Conservation (phyloP, 2,113 vertebrate species). For the Rousettus leschenaultii region DNA sequence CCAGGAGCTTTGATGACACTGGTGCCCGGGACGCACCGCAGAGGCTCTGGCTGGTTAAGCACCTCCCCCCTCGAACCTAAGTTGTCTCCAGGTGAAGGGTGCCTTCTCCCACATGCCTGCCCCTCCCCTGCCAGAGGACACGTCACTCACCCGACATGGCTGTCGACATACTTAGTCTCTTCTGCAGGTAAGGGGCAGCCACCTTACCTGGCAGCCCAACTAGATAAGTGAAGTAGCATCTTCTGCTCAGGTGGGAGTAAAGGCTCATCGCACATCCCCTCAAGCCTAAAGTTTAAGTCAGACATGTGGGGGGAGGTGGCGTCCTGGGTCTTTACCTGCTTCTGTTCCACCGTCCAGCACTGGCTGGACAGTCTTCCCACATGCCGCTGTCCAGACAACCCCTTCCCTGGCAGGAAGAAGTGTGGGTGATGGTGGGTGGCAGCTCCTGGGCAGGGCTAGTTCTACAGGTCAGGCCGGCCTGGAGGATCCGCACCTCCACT, state of each 20-base stretch:
- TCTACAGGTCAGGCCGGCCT: neutral
- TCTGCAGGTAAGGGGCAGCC: neutral
- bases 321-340: rapidly evolving
- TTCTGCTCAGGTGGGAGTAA: neutral
- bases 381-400: neutral
- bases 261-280: neutral
- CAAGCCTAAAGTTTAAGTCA: neutral
- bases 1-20: neutral
- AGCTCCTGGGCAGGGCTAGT: neutral
- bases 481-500: neutral
- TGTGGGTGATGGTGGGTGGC: neutral
- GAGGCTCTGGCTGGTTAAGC: neutral
- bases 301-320: rapidly evolving
- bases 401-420: neutral
- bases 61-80: neutral
- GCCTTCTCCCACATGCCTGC: neutral
- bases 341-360: neutral
- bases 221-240: neutral
- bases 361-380: neutral
- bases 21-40: neutral
- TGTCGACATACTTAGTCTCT: neutral
- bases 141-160: neutral
- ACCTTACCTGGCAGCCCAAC: neutral
- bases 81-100: neutral
- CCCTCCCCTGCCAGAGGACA: neutral